Evolutionary conservation across 2,113 vertebrate species (phyloP).

Genomic region (Phylloscopus trochilus): DNA sequence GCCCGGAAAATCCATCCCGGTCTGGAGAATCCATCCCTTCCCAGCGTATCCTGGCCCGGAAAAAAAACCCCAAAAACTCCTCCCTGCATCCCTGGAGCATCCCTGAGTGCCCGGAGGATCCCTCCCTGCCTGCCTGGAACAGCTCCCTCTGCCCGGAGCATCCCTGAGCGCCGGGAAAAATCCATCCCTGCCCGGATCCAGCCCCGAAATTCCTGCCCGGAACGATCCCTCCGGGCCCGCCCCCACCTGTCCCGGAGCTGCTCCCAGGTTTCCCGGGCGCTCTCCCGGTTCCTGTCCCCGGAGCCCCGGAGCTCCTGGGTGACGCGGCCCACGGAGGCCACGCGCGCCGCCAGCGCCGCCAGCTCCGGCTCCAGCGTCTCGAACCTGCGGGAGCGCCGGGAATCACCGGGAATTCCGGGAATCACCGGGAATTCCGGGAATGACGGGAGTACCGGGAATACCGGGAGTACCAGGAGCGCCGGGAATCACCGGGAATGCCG

Average conservation of each 20-base stretch:
- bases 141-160: not conserved
- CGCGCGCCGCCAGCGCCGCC: conserved; percentile 83
- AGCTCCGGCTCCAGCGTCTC: conserved; percentile 95
- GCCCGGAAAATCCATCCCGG: too few species aligned
- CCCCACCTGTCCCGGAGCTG: conserved; percentile 79
- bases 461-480: not conserved
- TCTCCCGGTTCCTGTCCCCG: conserved; percentile 81
- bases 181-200: not conserved
- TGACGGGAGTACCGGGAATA: not conserved
- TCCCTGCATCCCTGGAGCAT: too few species aligned
- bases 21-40: not conserved
- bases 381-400: conserved; percentile 74
- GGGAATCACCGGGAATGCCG: too few species aligned
- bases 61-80: too few species aligned
- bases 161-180: not conserved
- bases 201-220: rapidly evolving
- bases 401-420: not conserved
- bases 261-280: conserved; percentile 82
- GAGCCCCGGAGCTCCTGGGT: conserved; percentile 81
- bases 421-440: rapidly evolving
- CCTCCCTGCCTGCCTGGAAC: not conserved
- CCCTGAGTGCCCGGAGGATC: not conserved
- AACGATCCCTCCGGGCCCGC: rapidly evolving
- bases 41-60: too few species aligned
- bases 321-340: conserved; percentile 84